phyloP scores from a whole-genome alignment of 2,113 vertebrate species.

The Symphodus melops region DNA sequence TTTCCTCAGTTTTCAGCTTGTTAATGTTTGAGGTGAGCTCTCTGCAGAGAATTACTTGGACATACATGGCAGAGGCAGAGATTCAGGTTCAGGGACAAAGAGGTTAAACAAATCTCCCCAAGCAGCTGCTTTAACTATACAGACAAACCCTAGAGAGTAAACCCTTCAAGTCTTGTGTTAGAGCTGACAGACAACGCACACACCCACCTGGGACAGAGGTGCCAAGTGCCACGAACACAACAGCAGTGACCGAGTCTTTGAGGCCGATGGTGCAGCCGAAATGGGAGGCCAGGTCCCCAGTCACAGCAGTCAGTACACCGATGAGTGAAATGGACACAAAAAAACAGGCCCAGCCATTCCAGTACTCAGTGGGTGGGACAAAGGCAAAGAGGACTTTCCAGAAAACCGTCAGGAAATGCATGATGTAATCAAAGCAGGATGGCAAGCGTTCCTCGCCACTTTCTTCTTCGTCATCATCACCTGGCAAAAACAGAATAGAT shows the following conservation, averaged over 20 bases:
- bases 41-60: conserved; percentile 40
- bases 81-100: too few species aligned
- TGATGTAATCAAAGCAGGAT: conserved; percentile 90
- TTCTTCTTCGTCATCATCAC: conserved; percentile 88
- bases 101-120: conserved; percentile 27
- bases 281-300: conserved; percentile 87
- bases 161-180: neutral
- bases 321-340: conserved; percentile 88
- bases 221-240: conserved; percentile 88
- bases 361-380: conserved; percentile 89
- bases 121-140: conserved; percentile 36
- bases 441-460: conserved; percentile 86
- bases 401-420: conserved; percentile 91
- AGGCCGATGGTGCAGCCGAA: conserved; percentile 89
- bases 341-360: conserved; percentile 90
- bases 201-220: conserved; percentile 88
- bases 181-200: conserved; percentile 16
- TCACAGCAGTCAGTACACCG: conserved; percentile 85
- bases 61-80: conserved; percentile 29
- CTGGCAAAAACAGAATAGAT: conserved; percentile 60
- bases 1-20: conserved; percentile 51
- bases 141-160: conserved; percentile 24
- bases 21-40: conserved; percentile 30
- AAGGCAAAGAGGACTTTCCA: conserved; percentile 91
- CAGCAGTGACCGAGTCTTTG: conserved; percentile 88